Evolutionary conservation across 2,113 vertebrate genomes (phyloP), one percentile per base, ranked within the genome.

Genomic region (Tyrannus savana): DNA sequence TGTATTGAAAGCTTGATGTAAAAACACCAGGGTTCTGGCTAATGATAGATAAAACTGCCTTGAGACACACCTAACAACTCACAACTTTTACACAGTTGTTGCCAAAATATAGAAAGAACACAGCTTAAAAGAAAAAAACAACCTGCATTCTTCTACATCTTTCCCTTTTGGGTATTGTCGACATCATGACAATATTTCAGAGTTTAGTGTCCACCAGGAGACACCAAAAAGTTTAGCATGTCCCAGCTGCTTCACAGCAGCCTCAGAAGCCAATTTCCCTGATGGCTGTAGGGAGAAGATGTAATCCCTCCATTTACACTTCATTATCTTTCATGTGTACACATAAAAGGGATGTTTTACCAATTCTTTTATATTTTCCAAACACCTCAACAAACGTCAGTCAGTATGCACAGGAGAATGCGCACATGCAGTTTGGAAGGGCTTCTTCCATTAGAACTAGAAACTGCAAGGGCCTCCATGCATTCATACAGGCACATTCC

Each of bases 51-150:
- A 87, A 91, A 81, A 75, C 19, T 75, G 14, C 30, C 83, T 84
- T 3, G 7, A 85, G 92, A 79, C 71, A 93, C 74, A 79, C 58
- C 74, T 90, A 93, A 87, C 35, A 91, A 52, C 84, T 87, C 37
- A 49, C 16, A 76, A 44, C 58, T 88, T 82, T 66, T 68, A 78
- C 81, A 47, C 17, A 69, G 11, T 22, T 87, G 73, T 88, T 93
- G 73, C 53, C 46, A 80, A 96, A 91, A 93, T 67, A 91, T 24
- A 64, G 37, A 78, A 82, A 87, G 44, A 84, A 55, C 39, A 87
- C 25, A 56, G n/a, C 25, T 66, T 75, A 35, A 85, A 82, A 56
- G 42, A 31, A 16, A 66, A 28, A 58, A 53, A 2, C 18, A 74
- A 18, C 19, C n/a, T 81, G 18, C 78, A 44, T 76, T 74, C 23